These are phyloP conservation scores for Hoplostethus atlanticus DNA, from an alignment of 2,797 vertebrate genomes.

Conservation along the genomic window DNA sequence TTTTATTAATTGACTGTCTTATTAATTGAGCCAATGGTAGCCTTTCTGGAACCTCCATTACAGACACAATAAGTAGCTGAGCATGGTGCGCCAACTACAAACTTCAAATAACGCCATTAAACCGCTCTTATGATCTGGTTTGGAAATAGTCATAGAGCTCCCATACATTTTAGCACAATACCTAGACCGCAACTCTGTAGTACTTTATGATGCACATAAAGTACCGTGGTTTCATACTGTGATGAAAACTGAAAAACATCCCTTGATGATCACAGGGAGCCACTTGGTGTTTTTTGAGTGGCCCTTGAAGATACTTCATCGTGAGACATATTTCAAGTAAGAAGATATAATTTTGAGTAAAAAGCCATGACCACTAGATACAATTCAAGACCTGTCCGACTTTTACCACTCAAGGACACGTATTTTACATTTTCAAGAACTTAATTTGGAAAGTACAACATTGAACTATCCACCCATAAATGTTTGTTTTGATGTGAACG, in stretches of 20 bases:
- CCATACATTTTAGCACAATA: conserved; percentile 16
- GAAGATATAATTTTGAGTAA: neutral
- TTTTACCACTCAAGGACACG: too few species aligned
- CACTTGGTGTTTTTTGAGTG: neutral
- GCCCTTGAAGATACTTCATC: neutral
- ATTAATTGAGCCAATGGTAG: conserved; percentile 56
- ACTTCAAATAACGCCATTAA: conserved; percentile 51
- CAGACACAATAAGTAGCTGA: conserved; percentile 13
- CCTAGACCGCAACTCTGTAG: conserved; percentile 44
- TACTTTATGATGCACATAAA: conserved; percentile 37
- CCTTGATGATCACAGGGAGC: neutral
- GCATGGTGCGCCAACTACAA: conserved; percentile 26
- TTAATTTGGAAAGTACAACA: too few species aligned
- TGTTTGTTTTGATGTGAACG: neutral
- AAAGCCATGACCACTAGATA: too few species aligned
- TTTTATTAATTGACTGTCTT: conserved; percentile 55
- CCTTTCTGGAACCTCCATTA: conserved; percentile 46
- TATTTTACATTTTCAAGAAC: too few species aligned
- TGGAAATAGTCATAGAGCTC: conserved; percentile 5
- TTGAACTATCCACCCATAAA: neutral
- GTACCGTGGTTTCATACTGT: neutral
- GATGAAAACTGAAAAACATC: neutral
- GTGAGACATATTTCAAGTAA: neutral
- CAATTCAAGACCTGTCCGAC: too few species aligned
- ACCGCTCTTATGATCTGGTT: conserved; percentile 58